Base-by-base conservation (phyloP, 2,888 invertebrate genomes). In the Epiperipatus broadwayi region DNA sequence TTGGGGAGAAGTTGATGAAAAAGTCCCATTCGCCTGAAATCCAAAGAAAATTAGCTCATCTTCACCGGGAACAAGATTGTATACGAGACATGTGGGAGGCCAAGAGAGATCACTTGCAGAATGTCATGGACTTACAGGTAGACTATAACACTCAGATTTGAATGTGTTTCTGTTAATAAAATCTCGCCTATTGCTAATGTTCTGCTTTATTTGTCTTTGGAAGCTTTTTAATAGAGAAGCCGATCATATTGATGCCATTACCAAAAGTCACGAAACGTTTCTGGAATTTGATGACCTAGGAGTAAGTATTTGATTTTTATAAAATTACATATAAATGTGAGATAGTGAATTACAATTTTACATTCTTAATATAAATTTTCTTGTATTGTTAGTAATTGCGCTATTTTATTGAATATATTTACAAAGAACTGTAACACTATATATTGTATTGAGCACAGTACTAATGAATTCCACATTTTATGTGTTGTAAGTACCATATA, bases 161-260 rank as follows among this genome's bases (percentile, higher is more conserved):
- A n/a, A n/a, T n/a, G n/a, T n/a, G n/a, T n/a, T 7, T 16, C 36
- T 35, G n/a, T 27, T 41, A 35, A 15, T 33, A 18, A 19, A 37
- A n/a, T n/a, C n/a, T n/a, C n/a, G n/a, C n/a, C n/a, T n/a, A n/a
- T n/a, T n/a, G n/a, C n/a, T n/a, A n/a, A n/a, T n/a, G n/a, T n/a
- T n/a, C n/a, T n/a, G 10, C 27, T 27, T 35, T 30, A 3, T n/a
- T n/a, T 14, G 21, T n/a, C 18, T 33, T 20, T 41, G 37, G 3
- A 45, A 64, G 55, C 70, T 78, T 46, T 89, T 91, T 63, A 87
- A 87, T 60, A 73, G 85, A 27, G 95, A 95, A 59, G 91, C 91
- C 0, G 93, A 95, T 57, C 83, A 91, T 56, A 83, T 95, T 45
- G 93, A 95, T 61, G 87, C 93, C 0, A 77, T 81, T 8, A 85